Percentiles rank a stretch among this genome's conserved stretches.
phyloP scores from a whole-genome alignment of 2,888 invertebrate genomes.

The Lasioglossum malachurum region DNA sequence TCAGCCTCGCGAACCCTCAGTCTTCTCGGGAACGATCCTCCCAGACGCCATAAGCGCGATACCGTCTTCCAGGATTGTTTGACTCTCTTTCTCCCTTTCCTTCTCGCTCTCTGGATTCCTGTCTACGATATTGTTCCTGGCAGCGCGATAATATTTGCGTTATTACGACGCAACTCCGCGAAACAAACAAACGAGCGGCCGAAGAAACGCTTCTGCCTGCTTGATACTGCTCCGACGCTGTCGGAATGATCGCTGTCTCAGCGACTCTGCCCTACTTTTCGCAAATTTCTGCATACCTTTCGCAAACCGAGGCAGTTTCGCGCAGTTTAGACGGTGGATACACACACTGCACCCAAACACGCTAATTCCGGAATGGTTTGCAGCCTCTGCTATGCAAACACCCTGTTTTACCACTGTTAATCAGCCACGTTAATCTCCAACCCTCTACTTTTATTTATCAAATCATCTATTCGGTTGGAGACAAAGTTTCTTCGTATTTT shows the following conservation, averaged over 20 bases:
- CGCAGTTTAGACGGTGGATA: neutral
- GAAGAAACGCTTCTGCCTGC: neutral
- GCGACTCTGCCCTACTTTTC: neutral
- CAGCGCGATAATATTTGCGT: constrained; percentile 9
- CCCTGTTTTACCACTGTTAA: neutral
- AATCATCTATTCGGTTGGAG: no score
- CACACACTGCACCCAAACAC: neutral
- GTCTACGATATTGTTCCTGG: neutral
- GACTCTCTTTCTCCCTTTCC: neutral
- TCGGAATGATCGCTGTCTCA: constrained; percentile 2
- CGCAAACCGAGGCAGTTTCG: neutral
- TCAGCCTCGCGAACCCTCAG: constrained; percentile 16
- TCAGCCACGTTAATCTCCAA: neutral
- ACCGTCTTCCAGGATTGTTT: constrained; percentile 17
- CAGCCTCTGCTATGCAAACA: neutral
- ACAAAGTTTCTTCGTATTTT: no score
- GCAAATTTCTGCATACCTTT: neutral
- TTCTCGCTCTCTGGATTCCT: neutral
- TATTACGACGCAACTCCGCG: constrained; percentile 6
- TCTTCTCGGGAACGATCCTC: constrained; percentile 7
- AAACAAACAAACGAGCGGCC: constrained; percentile 1
- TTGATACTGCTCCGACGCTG: neutral
- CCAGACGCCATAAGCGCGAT: constrained; percentile 15
- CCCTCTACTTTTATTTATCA: neutral
- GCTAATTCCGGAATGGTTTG: neutral